Evolutionary conservation across 2,888 invertebrate species (phyloP).

Genomic region (Sminthurides aquaticus): DNA sequence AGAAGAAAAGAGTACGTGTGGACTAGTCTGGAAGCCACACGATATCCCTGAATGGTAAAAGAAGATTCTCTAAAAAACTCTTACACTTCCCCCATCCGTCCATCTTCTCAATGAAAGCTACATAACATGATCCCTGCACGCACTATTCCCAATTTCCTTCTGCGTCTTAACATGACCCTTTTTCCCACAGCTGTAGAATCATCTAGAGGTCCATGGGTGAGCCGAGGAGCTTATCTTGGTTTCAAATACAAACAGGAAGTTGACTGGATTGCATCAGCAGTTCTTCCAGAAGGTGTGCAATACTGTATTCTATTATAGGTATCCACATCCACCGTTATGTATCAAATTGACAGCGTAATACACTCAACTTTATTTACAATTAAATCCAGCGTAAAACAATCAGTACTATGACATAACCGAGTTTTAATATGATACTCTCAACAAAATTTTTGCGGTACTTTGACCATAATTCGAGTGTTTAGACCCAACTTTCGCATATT

Average conservation of each 20-base stretch:
- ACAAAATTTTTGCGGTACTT: slow-evolving; percentile 2
- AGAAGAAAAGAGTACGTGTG: background rate
- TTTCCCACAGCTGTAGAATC: too few species aligned
- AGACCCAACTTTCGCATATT: slow-evolving; percentile 7
- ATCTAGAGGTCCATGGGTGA: too few species aligned
- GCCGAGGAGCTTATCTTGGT: too few species aligned
- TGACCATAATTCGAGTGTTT: slow-evolving; percentile 2
- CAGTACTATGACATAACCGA: too few species aligned
- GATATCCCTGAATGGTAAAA: background rate
- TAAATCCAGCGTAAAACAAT: too few species aligned
- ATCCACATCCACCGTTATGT: too few species aligned
- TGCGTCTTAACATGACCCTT: background rate
- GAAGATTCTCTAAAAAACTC: background rate
- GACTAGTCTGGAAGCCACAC: background rate
- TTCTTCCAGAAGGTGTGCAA: too few species aligned
- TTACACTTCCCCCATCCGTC: background rate
- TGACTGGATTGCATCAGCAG: background rate
- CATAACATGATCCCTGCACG: too few species aligned
- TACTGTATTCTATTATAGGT: too few species aligned
- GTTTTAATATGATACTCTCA: background rate
- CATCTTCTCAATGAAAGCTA: background rate
- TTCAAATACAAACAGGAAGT: background rate
- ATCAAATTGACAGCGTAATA: too few species aligned
- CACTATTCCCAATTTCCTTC: background rate
- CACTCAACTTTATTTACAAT: too few species aligned